These are phyloP conservation scores for Desmodus rotundus DNA, from an alignment of 2,113 vertebrate species.

Conservation along the genomic window DNA sequence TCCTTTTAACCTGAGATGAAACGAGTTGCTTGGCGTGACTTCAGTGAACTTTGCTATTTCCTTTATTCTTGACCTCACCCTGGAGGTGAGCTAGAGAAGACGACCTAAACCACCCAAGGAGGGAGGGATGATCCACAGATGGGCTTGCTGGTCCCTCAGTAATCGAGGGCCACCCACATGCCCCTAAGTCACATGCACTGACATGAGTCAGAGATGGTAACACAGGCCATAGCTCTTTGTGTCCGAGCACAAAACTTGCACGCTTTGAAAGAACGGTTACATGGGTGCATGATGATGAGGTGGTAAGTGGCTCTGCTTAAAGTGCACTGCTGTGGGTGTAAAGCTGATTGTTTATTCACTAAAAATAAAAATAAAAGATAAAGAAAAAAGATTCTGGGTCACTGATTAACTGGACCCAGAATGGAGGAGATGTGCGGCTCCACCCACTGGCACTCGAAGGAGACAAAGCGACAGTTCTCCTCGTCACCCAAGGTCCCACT, in stretches of 20 bases:
- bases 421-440: neutral
- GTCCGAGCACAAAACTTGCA: neutral
- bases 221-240: neutral
- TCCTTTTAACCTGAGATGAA: neutral
- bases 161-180: neutral
- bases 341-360: neutral
- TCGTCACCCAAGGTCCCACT: neutral
- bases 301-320: neutral
- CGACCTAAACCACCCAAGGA: neutral
- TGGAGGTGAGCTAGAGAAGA: neutral
- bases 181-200: neutral
- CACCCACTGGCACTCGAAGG: rapidly evolving
- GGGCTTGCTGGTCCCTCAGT: neutral
- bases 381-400: neutral
- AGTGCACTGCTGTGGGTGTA: neutral
- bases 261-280: neutral
- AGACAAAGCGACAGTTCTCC: neutral
- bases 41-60: neutral
- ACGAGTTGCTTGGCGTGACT: neutral
- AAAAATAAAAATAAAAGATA: too few relatives aligned
- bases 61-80: neutral
- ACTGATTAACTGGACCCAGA: neutral
- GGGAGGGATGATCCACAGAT: neutral
- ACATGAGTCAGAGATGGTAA: neutral
- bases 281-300: rapidly evolving